These are phyloP conservation scores for Podocnemis expansa DNA, from an alignment of 2,113 vertebrate species.

Conservation along the genomic window DNA sequence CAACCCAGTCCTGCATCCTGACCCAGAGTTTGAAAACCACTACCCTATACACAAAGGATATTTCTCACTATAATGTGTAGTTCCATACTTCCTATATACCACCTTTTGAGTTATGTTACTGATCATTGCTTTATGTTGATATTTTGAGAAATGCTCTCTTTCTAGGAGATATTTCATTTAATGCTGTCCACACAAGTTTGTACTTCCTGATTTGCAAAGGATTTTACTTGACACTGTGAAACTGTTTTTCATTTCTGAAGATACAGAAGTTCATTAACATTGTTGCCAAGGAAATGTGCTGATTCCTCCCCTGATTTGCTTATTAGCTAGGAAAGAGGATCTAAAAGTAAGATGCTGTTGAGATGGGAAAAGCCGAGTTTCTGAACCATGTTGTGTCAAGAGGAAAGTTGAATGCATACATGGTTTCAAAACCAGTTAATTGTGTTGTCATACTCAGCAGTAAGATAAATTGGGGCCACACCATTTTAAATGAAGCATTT, in stretches of 20 bases:
- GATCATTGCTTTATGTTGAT: not conserved
- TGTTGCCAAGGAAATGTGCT: not conserved
- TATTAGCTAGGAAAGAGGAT: not conserved
- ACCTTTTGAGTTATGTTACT: not conserved
- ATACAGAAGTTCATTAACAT: not conserved
- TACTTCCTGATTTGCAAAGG: not conserved
- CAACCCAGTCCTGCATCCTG: too few species aligned
- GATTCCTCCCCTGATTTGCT: not conserved
- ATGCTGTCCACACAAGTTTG: not conserved
- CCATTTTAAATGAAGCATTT: not conserved
- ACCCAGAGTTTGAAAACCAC: too few species aligned
- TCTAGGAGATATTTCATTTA: not conserved
- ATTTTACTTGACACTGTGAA: not conserved
- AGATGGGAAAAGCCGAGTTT: not conserved
- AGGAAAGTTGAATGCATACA: not conserved
- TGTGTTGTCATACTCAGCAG: not conserved
- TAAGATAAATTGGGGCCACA: not conserved
- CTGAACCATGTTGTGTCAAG: not conserved
- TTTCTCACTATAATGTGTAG: not conserved
- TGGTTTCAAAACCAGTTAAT: not conserved
- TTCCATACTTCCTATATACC: not conserved
- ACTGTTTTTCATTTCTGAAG: not conserved
- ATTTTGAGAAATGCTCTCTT: not conserved
- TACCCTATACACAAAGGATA: not conserved
- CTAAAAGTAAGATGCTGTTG: conserved; percentile 6